phyloP scores from a whole-genome alignment of 1,140 invertebrate species.

The Drosophila arawakana region DNA sequence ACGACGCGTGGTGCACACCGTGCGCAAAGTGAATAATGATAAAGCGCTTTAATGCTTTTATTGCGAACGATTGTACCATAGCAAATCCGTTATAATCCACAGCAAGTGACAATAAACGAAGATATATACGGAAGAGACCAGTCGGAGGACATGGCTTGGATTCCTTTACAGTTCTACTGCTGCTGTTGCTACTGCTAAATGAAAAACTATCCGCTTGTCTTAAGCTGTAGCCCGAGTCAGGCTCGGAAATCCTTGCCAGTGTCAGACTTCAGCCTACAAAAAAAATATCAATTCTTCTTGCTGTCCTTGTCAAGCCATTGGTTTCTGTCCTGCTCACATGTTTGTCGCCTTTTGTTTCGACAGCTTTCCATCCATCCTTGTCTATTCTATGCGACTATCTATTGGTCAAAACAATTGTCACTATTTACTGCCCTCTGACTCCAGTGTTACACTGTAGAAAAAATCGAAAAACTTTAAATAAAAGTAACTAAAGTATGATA shows the following conservation, averaged over 20 bases:
- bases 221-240: constrained; percentile 38
- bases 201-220: constrained; percentile 68
- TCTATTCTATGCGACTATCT: not conserved
- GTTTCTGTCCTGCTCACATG: not conserved
- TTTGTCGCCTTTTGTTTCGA: constrained; percentile 35
- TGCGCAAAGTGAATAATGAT: constrained; percentile 79
- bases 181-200: constrained; percentile 24
- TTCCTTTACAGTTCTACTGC: not conserved
- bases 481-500: no score
- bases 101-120: constrained; percentile 81
- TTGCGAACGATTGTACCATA: constrained; percentile 74
- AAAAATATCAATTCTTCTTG: not conserved
- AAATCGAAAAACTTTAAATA: no score
- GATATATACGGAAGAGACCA: constrained; percentile 40
- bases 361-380: constrained; percentile 7
- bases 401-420: constrained; percentile 36
- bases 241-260: constrained; percentile 42
- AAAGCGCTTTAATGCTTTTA: constrained; percentile 78
- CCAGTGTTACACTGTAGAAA: no score
- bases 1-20: constrained; percentile 59
- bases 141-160: not conserved
- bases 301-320: not conserved
- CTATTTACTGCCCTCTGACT: not conserved
- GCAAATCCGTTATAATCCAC: constrained; percentile 82
- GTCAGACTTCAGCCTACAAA: constrained; percentile 34